A percentile compares a stretch with the other conserved stretches of the same genome.
Evolutionary conservation across 23 tunicate species (phyloP).

Genomic region (Phallusia fumigata): DNA sequence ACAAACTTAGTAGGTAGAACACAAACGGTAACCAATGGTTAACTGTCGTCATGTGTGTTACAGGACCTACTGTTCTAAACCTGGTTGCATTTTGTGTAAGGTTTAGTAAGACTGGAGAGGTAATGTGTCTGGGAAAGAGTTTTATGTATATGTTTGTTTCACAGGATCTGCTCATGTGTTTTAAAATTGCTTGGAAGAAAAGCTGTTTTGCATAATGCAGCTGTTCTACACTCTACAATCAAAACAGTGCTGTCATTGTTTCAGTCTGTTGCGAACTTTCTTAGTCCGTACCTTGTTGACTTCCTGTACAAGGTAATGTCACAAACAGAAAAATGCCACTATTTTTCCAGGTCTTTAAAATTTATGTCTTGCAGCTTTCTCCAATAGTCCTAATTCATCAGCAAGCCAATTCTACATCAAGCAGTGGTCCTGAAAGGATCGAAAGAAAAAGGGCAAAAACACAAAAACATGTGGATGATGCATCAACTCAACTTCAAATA

Average conservation of each 20-base stretch:
- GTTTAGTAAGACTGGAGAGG: too few relatives aligned
- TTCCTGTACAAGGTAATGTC: conserved; percentile 33
- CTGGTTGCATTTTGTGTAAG: background rate
- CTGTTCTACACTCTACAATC: background rate
- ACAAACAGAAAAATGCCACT: too few relatives aligned
- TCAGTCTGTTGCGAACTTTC: conserved; percentile 43
- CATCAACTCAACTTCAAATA: background rate
- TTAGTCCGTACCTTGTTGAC: conserved; percentile 60
- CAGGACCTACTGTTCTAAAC: too few relatives aligned
- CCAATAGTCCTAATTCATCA: background rate
- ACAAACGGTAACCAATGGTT: too few relatives aligned
- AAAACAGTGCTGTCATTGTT: conserved; percentile 37
- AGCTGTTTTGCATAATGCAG: background rate
- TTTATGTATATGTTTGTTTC: background rate
- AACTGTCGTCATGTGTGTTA: too few relatives aligned
- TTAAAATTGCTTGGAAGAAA: conserved; percentile 8
- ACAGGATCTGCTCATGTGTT: conserved; percentile 40
- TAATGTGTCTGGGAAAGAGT: too few relatives aligned
- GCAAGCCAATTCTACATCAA: background rate
- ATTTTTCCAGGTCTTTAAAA: background rate
- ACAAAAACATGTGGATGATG: background rate
- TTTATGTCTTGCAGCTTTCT: background rate
- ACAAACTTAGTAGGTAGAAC: too few relatives aligned
- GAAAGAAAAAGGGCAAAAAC: too few relatives aligned
- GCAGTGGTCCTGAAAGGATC: too few relatives aligned